A percentile compares a stretch with the other conserved stretches of the same genome.
These are phyloP conservation scores for Panulirus ornatus DNA, from an alignment of 1,140 invertebrate species.

Conservation along the genomic window DNA sequence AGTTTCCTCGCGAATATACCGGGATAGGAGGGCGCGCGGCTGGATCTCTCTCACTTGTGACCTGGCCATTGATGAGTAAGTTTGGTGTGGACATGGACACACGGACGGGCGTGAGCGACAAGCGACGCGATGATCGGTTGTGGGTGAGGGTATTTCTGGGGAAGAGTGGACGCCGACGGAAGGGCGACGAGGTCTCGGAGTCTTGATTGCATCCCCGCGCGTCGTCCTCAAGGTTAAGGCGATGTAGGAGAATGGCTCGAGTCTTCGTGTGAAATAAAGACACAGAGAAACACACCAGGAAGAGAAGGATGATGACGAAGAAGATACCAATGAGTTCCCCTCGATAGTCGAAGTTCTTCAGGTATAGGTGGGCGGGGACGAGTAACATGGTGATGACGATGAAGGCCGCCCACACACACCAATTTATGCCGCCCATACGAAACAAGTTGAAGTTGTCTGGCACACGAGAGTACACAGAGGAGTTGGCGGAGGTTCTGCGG, in stretches of 20 bases:
- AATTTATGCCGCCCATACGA: conserved; percentile 71
- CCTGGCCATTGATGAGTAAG: conserved; percentile 64
- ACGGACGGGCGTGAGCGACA: conserved; percentile 46
- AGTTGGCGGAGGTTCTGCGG: conserved; percentile 48
- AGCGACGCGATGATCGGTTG: conserved; percentile 2
- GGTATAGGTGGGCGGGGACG: conserved; percentile 74
- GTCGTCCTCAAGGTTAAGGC: conserved; percentile 73
- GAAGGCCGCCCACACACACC: conserved; percentile 72
- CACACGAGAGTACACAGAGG: conserved; percentile 49
- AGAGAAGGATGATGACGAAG: conserved; percentile 73
- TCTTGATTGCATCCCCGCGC: conserved; percentile 50
- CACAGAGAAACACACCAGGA: conserved; percentile 74
- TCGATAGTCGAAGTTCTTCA: conserved; percentile 72
- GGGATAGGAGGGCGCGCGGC: conserved; percentile 27
- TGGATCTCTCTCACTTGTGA: conserved; percentile 6
- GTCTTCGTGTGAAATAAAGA: conserved; percentile 75
- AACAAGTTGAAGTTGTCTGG: conserved; percentile 74
- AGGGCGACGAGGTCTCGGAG: conserved; percentile 35
- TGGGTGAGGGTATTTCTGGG: conserved; percentile 15
- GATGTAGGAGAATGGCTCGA: conserved; percentile 70
- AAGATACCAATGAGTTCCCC: conserved; percentile 70
- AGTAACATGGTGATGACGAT: conserved; percentile 69
- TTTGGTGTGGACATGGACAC: conserved; percentile 68
- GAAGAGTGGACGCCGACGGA: conserved; percentile 48
- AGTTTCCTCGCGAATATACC: conserved; percentile 10